These are phyloP conservation scores for Tricholauxania praeusta DNA, from an alignment of 2,888 invertebrate species.

Conservation along the genomic window DNA sequence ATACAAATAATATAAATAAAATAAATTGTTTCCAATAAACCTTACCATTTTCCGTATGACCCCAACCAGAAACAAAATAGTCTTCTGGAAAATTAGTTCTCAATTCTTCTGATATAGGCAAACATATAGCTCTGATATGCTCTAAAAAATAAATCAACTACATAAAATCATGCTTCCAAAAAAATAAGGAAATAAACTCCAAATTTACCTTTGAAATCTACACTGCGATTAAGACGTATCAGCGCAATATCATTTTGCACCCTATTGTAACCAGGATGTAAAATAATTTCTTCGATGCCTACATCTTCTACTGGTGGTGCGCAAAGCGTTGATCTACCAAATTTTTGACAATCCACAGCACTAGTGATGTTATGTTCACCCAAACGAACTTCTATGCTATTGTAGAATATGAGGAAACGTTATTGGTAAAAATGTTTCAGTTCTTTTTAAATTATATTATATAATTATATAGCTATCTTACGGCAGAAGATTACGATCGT, in stretches of 20 bases:
- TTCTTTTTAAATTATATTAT: background rate
- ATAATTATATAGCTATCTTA: no score
- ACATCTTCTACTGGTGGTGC: slow-evolving; percentile 55
- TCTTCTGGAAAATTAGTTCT: slow-evolving; percentile 33
- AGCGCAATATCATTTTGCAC: slow-evolving; percentile 56
- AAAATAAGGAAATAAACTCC: background rate
- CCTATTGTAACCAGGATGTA: slow-evolving; percentile 32
- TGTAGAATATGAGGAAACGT: background rate
- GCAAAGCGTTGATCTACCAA: slow-evolving; percentile 52
- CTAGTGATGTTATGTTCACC: slow-evolving; percentile 58
- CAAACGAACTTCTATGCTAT: slow-evolving; percentile 53
- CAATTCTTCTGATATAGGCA: slow-evolving; percentile 54
- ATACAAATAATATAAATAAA: no score
- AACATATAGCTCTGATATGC: slow-evolving; percentile 56
- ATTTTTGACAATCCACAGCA: slow-evolving; percentile 51
- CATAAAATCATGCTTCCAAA: background rate
- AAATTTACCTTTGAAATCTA: slow-evolving; percentile 53
- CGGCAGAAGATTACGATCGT: slow-evolving; percentile 49
- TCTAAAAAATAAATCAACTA: slow-evolving; percentile 26
- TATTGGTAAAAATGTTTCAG: background rate
- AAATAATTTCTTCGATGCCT: slow-evolving; percentile 52
- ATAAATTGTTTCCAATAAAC: background rate
- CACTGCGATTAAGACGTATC: slow-evolving; percentile 51
- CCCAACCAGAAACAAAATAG: slow-evolving; percentile 58
- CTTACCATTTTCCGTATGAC: slow-evolving; percentile 56